Conservation (phyloP, 1,140 invertebrate species). For the Lordiphosa mommai region DNA sequence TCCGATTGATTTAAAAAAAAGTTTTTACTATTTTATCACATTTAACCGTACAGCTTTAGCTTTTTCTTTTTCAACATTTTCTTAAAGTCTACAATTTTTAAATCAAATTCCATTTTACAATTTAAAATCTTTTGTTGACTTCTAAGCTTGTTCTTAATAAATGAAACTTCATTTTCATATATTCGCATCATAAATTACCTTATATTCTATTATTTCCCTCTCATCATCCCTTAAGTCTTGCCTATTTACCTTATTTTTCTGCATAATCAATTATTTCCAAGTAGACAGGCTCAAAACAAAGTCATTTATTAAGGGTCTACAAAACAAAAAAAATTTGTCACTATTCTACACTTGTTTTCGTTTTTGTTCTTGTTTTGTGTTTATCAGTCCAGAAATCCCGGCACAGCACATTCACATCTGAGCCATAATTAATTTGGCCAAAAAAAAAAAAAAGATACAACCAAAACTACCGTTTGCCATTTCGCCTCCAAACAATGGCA, state of each 20-base stretch:
- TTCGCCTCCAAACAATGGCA: conserved; percentile 62
- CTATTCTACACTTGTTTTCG: conserved; percentile 63
- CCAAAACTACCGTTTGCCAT: conserved; percentile 30
- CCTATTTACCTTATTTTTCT: conserved; percentile 12
- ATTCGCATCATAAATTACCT: conserved; percentile 1
- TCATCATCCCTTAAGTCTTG: conserved; percentile 22
- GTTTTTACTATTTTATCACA: too few relatives aligned
- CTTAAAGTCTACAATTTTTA: too few relatives aligned
- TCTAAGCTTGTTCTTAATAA: conserved; percentile 11
- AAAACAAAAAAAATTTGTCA: conserved; percentile 70
- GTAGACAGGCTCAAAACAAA: conserved; percentile 54
- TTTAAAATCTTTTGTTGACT: too few relatives aligned
- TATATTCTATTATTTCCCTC: conserved; percentile 1
- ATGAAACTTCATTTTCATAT: conserved; percentile 9
- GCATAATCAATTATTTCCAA: conserved; percentile 55
- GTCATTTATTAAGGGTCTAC: conserved; percentile 61
- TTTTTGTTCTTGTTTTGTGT: conserved; percentile 23
- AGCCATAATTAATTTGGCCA: conserved; percentile 70
- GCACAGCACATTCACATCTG: conserved; percentile 12
- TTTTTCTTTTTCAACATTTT: too few relatives aligned
- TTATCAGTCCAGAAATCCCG: conserved; percentile 55
- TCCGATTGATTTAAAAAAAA: too few relatives aligned
- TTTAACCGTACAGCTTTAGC: too few relatives aligned
- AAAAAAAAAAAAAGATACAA: conserved; percentile 21
- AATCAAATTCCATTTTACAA: too few relatives aligned